Evolutionary conservation across 2,113 vertebrate genomes (phyloP).

Genomic region (Anolis carolinensis): DNA sequence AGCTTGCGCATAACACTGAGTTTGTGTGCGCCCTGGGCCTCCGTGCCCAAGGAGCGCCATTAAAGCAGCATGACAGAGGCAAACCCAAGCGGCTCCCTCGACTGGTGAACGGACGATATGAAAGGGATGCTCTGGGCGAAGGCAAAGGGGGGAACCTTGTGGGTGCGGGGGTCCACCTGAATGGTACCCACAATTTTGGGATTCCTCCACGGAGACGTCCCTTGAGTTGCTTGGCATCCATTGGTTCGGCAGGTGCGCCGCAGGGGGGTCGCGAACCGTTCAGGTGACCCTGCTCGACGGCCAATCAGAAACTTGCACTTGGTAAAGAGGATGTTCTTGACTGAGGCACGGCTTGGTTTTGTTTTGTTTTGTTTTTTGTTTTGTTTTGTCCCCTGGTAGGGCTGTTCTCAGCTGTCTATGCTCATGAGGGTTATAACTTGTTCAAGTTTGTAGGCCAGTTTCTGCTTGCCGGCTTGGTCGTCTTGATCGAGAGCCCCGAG

Average conservation of each 20-base stretch:
- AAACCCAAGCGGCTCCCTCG: conserved; percentile 48
- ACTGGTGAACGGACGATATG: conserved; percentile 59
- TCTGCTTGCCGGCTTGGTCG: conserved; percentile 94
- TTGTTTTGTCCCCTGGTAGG: conserved; percentile 85
- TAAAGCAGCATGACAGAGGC: conserved; percentile 73
- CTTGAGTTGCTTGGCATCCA: conserved; percentile 50
- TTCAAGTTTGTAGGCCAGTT: conserved; percentile 98
- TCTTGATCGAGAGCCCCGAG: conserved; percentile 93
- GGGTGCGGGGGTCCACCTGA: conserved; percentile 60
- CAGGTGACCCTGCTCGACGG: conserved; percentile 74
- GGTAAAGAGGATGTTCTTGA: conserved; percentile 95
- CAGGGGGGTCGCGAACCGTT: conserved; percentile 54
- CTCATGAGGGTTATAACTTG: conserved; percentile 99
- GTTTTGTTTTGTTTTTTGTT: conserved; percentile 49
- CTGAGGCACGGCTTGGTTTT: conserved; percentile 99
- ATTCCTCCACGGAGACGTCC: conserved; percentile 55
- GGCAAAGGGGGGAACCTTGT: conserved; percentile 56
- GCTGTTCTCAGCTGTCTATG: conserved; percentile 99
- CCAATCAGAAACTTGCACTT: conserved; percentile 86
- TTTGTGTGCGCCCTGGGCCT: conserved; percentile 53
- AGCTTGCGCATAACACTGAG: conserved; percentile 72
- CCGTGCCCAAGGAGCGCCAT: conserved; percentile 46
- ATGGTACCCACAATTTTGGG: conserved; percentile 44
- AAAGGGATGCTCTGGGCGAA: conserved; percentile 35
- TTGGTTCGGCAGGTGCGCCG: conserved; percentile 52